These are phyloP conservation scores for Planiliza haematocheilus DNA, from an alignment of 2,113 vertebrate genomes.

Conservation along the genomic window DNA sequence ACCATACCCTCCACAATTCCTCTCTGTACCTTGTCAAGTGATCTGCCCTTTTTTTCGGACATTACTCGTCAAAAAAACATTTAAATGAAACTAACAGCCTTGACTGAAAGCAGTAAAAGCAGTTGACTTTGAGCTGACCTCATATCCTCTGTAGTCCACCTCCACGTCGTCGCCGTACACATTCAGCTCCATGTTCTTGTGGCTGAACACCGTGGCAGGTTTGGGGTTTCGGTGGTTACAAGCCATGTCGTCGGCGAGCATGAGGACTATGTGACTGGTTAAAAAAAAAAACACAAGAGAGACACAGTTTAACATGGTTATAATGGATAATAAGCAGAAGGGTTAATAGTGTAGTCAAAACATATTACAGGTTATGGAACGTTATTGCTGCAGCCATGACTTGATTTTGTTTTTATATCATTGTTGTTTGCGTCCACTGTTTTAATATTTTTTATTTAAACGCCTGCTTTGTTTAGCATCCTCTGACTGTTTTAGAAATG, in stretches of 20 bases:
- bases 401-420: no score
- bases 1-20: no score
- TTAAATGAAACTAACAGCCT: not conserved
- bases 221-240: slow-evolving; percentile 98
- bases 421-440: no score
- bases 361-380: no score
- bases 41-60: no score
- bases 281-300: not conserved
- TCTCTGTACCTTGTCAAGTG: no score
- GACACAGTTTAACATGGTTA: slow-evolving; percentile 7
- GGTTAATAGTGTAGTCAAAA: not conserved
- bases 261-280: slow-evolving; percentile 94
- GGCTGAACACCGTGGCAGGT: slow-evolving; percentile 97
- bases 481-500: no score
- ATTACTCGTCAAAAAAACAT: no score
- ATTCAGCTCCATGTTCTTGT: slow-evolving; percentile 99
- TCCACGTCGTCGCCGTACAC: slow-evolving; percentile 99
- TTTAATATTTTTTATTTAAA: no score
- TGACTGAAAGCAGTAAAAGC: not conserved
- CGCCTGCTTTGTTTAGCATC: no score
- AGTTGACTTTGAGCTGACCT: slow-evolving; percentile 88
- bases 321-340: not conserved
- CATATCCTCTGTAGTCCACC: slow-evolving; percentile 98
- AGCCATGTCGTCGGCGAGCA: slow-evolving; percentile 99
- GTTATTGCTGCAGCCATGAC: no score